These are phyloP conservation scores for Microhierax caerulescens DNA, from an alignment of 2,797 vertebrate genomes.

Conservation along the genomic window DNA sequence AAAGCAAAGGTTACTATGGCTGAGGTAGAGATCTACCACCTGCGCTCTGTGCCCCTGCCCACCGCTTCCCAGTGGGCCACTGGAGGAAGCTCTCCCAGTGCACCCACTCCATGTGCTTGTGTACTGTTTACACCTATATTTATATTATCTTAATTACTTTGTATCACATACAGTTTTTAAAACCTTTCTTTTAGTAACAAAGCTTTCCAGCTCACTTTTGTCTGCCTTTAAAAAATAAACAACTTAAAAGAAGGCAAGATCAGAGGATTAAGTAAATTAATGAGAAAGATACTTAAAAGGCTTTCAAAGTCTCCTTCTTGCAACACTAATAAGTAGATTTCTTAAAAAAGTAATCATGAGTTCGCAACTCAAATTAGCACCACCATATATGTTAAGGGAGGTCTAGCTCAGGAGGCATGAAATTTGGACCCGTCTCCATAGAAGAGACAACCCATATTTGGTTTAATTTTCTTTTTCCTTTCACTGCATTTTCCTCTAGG, in stretches of 20 bases:
- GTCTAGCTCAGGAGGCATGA: background rate
- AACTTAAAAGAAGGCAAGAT: conserved; percentile 69
- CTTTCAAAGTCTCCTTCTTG: conserved; percentile 57
- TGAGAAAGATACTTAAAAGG: conserved; percentile 68
- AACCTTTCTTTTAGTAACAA: conserved; percentile 58
- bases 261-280: conserved; percentile 72
- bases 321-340: conserved; percentile 40
- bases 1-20: background rate
- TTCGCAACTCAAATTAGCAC: conserved; percentile 54
- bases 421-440: background rate
- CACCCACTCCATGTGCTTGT: background rate
- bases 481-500: background rate
- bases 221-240: conserved; percentile 64
- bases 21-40: background rate
- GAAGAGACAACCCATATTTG: background rate
- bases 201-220: conserved; percentile 54
- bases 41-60: background rate
- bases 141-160: conserved; percentile 59
- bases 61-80: fast-evolving
- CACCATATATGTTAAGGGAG: background rate
- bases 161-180: conserved; percentile 41
- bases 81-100: background rate
- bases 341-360: conserved; percentile 39
- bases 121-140: background rate
- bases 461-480: background rate